A percentile compares a stretch with the other conserved stretches of the same genome.
phyloP scores from a whole-genome alignment of 2,113 vertebrate species.

The Piliocolobus tephrosceles region DNA sequence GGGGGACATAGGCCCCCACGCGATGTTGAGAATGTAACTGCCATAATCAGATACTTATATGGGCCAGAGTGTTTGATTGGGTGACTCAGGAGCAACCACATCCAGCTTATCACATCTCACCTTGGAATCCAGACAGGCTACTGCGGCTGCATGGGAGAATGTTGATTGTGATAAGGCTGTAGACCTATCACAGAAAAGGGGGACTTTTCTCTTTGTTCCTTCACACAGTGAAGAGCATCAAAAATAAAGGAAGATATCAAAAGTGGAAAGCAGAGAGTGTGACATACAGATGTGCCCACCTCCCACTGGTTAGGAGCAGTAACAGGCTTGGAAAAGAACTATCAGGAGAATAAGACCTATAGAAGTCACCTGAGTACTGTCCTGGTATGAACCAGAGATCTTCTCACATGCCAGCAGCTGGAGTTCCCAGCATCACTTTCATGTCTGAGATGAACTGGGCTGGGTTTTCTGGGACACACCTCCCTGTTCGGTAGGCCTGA shows the following conservation, averaged over 20 bases:
- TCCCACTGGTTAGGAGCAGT: neutral
- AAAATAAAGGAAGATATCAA: neutral
- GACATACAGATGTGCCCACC: neutral
- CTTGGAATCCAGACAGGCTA: neutral
- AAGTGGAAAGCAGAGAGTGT: neutral
- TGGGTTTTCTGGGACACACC: neutral
- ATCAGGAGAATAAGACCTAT: neutral
- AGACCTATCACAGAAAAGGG: neutral
- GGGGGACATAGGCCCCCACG: neutral
- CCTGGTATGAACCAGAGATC: neutral
- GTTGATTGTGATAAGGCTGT: neutral
- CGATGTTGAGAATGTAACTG: neutral
- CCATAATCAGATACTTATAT: neutral
- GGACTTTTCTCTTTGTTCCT: neutral
- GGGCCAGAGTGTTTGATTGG: neutral
- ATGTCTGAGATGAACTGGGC: neutral
- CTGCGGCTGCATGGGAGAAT: neutral
- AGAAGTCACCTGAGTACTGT: neutral
- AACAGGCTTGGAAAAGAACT: neutral
- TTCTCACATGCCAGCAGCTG: neutral
- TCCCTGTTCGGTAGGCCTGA: neutral
- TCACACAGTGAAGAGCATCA: neutral
- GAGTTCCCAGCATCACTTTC: neutral
- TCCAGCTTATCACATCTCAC: neutral
- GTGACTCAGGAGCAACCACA: neutral